A percentile compares a stretch with the other conserved stretches of the same genome.
These are phyloP conservation scores for Aphelenchoides besseyi DNA, from an alignment of 1,140 invertebrate genomes.

Conservation along the genomic window DNA sequence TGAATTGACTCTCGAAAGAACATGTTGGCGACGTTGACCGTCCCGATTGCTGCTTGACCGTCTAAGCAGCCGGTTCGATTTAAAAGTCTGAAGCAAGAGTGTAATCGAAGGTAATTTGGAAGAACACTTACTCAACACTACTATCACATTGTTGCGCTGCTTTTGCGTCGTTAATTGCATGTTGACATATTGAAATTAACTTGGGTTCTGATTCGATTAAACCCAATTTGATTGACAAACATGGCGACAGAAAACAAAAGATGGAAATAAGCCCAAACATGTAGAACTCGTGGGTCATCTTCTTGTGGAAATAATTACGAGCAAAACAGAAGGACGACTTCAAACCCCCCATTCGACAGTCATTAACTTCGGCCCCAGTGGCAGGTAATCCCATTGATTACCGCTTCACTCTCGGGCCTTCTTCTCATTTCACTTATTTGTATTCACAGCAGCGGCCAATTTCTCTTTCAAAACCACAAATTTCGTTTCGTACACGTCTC, in stretches of 20 bases:
- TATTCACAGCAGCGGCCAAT: too few relatives aligned
- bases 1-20: constrained; percentile 42
- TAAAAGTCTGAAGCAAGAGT: constrained; percentile 26
- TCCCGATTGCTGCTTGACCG: not conserved
- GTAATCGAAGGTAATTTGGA: not conserved
- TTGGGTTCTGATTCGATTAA: constrained; percentile 36
- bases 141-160: constrained; percentile 32
- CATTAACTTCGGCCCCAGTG: not conserved
- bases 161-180: constrained; percentile 33
- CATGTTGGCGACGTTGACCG: constrained; percentile 17
- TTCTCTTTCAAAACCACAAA: too few relatives aligned
- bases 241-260: not conserved
- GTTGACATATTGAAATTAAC: constrained; percentile 29
- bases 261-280: not conserved
- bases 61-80: constrained; percentile 25
- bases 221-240: constrained; percentile 14
- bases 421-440: not conserved
- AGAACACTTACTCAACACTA: constrained; percentile 22
- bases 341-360: not conserved
- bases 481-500: too few relatives aligned
- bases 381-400: not conserved
- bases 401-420: not conserved
- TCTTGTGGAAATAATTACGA: not conserved
- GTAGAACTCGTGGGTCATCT: not conserved
- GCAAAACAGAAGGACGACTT: not conserved